Base-by-base conservation (phyloP, 2,797 vertebrate species). In the Pogoniulus pusillus region DNA sequence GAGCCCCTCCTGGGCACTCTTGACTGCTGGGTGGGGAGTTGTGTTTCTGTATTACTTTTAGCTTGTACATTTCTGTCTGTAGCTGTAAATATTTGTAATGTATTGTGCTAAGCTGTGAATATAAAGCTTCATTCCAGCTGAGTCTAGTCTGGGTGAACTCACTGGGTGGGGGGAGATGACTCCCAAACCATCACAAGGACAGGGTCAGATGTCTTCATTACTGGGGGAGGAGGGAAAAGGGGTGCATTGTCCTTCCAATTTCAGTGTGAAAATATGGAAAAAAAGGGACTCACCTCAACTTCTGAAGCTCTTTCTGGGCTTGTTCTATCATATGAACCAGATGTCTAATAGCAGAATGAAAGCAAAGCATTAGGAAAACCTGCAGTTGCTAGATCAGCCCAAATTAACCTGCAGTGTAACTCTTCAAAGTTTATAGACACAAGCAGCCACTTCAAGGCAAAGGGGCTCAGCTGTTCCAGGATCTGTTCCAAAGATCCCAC, bases 301-400 rank as follows among this genome's bases (percentile, higher is more conserved):
- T 99, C 92, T 99, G 99, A 70, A 99, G 98, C 89, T 99, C 99
- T 76, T 99, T 99, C 96, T 99, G 99, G 77, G 99, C 98, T 69
- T 98, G 98, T 95, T 99, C 99, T 95, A 99, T 99, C 99, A 99
- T 98, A 87, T 98, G 98, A 74, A 99, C 98, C 91, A 99, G 95
- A 94, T 99, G 99, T 92, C 99, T 99, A 93, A 87, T 5, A 83
- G 71, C 84, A 93, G 57, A 96, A 87, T 15, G 4, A 60, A 95
- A 94, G 49, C 47, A 45, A 34, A 88, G 82, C 32, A 32, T 86
- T 55, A 95, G 82, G n/a, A 71, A 60, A 77, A 41, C 19, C n/a
- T 11, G 75, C 5, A 62, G 6, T 1, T 51, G 10, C 37, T 66
- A 35, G 6, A 30, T 6, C 10, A 82, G 89, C 10, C 10, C 18